A percentile compares a stretch with the other conserved stretches of the same genome.
Evolutionary conservation across 1,140 invertebrate species (phyloP).

Genomic region (Ceratoteleas bidentatus): DNA sequence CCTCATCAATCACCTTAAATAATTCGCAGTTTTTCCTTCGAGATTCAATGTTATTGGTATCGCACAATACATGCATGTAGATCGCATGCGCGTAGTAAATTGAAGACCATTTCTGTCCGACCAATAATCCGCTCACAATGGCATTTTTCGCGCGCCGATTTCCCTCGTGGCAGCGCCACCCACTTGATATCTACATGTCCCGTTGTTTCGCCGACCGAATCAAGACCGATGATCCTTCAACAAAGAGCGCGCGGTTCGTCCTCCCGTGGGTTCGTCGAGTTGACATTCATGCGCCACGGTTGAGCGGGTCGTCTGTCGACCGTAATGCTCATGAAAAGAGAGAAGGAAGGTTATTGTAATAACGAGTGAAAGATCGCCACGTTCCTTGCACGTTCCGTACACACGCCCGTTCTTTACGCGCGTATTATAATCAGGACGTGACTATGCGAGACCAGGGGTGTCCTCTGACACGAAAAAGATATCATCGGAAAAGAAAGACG

Average conservation of each 20-base stretch:
- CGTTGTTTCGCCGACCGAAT: conserved; percentile 15
- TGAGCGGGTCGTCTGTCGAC: conserved; percentile 52
- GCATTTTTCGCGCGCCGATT: neutral
- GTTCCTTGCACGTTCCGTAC: conserved; percentile 67
- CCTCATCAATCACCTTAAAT: no score
- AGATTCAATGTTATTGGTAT: neutral
- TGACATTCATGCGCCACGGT: conserved; percentile 60
- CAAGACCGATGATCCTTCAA: conserved; percentile 48
- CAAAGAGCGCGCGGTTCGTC: conserved; percentile 25
- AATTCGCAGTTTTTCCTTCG: neutral
- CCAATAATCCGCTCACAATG: neutral
- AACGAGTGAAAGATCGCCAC: conserved; percentile 68
- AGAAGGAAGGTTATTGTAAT: conserved; percentile 64
- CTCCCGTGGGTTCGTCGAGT: conserved; percentile 33
- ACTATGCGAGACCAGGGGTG: conserved; percentile 51
- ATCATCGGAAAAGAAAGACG: conserved; percentile 38
- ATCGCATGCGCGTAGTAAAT: neutral
- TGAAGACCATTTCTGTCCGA: neutral
- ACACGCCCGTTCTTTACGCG: conserved; percentile 65
- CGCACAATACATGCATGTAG: no score
- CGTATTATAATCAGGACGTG: conserved; percentile 62
- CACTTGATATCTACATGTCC: conserved; percentile 22
- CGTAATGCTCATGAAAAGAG: conserved; percentile 60
- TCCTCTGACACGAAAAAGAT: conserved; percentile 41
- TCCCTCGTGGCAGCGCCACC: neutral